Evolutionary conservation across 23 tunicate genomes (phyloP), one percentile per base, ranked within the genome.

Genomic region (Halocynthia aurantium): DNA sequence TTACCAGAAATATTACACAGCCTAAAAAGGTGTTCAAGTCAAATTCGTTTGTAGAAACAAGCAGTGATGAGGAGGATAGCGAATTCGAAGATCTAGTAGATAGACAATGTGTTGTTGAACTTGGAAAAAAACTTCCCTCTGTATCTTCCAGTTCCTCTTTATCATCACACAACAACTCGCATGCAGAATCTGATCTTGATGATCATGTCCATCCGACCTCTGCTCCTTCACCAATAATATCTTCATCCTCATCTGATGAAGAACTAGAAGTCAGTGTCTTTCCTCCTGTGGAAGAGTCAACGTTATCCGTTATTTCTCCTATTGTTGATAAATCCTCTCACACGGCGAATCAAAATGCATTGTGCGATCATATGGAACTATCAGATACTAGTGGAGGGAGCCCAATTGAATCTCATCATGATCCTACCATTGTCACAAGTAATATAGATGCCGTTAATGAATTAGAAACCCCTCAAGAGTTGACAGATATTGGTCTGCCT

Each of bases 51-150:
- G 70, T 65, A 8, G 70, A 65, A 65, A 65, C 70, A 65, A 65
- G 70, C 19, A 65, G 70, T 65, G 70, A 65, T 65, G 70, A 65
- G 22, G 70, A 10, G 9, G 70, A 65, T 9, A 65, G 70, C 19
- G 70, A 65, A 9, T 40, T 8, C 2, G 70, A 65, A 65, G 31
- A 20, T 65, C 70, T 49, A 0, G 6, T 49, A 10, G 49, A 40
- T 15, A 11, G 22, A 5, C 5, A 40, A 65, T 49, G 31, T 65
- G 31, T 20, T 20, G 70, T 10, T 65, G 31, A 20, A 10, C 70
- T 49, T 20, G 31, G 31, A 49, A 65, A 65, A 49, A 65, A 20
- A 11, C 9, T 49, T 10, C 70, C 70, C 9, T 65, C 70, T 10
- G 31, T 65, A 9, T 65, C 70, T 0, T 65, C 70, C 31, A 40